Evolutionary conservation across 2,113 vertebrate genomes (phyloP).

Genomic region (Indicator maculatus): DNA sequence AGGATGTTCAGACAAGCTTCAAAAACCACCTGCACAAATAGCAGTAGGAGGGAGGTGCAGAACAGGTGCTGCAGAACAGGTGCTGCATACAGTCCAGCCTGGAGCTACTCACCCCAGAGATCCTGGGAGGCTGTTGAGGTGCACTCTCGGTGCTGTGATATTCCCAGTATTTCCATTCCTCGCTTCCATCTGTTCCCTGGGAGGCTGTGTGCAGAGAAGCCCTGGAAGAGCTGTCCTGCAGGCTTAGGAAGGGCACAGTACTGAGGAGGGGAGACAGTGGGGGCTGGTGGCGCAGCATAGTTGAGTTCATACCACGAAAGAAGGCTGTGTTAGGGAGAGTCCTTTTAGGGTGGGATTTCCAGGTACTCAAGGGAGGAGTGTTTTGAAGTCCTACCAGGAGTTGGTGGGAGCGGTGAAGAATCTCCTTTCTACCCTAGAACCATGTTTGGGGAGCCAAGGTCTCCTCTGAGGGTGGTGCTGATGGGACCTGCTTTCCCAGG

Average conservation of each 20-base stretch:
- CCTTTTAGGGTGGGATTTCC: background rate
- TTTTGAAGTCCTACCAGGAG: background rate
- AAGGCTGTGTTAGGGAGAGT: background rate
- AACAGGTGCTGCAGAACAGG: background rate
- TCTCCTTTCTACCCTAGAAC: background rate
- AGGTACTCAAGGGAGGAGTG: background rate
- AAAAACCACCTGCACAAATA: background rate
- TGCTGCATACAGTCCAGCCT: background rate
- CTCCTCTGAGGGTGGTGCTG: background rate
- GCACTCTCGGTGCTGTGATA: background rate
- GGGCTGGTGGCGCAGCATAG: background rate
- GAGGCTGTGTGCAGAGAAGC: background rate
- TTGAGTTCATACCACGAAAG: background rate
- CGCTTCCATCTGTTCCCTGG: accelerated
- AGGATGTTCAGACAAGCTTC: background rate
- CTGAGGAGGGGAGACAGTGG: background rate
- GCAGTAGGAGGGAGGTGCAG: background rate
- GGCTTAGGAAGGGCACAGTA: background rate
- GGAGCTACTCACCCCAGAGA: background rate
- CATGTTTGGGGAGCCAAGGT: background rate
- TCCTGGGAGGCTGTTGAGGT: background rate
- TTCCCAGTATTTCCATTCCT: background rate
- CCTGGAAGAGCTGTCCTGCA: background rate
- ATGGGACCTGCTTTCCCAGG: background rate
- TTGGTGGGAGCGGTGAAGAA: background rate